phyloP scores from a whole-genome alignment of 2,797 vertebrate species.

The Acipenser transmontanus region DNA sequence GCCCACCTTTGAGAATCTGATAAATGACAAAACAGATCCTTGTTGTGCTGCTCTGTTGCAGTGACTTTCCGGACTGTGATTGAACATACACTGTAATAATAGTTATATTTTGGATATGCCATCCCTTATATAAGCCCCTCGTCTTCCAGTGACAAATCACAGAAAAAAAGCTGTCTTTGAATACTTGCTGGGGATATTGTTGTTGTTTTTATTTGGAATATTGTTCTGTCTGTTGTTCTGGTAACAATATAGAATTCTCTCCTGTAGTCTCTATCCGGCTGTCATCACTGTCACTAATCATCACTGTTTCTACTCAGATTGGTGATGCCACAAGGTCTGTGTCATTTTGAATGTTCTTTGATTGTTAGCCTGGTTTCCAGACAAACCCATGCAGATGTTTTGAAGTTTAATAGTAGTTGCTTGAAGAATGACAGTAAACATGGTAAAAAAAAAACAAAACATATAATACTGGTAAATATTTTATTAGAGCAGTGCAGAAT shows the following conservation, averaged over 20 bases:
- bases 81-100: background rate
- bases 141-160: no score
- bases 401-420: no score
- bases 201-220: background rate
- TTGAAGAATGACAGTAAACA: no score
- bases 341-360: background rate
- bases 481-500: no score
- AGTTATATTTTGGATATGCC: background rate
- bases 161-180: no score
- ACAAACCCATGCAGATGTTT: background rate
- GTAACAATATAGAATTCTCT: background rate
- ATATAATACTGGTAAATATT: no score
- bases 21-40: no score
- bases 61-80: no score
- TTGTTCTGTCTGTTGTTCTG: background rate
- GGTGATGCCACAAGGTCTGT: background rate
- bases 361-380: background rate
- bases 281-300: background rate
- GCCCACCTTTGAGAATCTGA: no score
- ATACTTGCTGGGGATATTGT: no score
- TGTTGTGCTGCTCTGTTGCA: no score
- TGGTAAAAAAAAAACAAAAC: no score
- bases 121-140: background rate
- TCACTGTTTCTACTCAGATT: background rate
- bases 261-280: background rate